Evolutionary conservation across 64 coral and sea anemone species (phyloP).

Genomic region (Orbicella faveolata): DNA sequence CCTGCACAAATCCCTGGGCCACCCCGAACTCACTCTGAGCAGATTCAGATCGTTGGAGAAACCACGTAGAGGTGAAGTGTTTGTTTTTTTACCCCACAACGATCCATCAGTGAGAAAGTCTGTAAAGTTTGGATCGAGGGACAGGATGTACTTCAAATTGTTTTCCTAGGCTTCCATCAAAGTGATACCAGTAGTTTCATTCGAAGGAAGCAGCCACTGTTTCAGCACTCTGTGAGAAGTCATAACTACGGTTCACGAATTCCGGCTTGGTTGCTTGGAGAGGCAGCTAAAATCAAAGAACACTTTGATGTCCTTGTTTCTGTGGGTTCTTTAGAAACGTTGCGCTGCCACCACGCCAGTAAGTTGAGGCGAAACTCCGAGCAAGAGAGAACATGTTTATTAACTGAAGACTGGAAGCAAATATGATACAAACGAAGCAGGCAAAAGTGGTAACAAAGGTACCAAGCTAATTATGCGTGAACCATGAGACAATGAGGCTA

Average conservation of each 20-base stretch:
- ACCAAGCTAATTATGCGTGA: too few species aligned
- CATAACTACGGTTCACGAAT: neutral
- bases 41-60: conserved; percentile 13
- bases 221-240: conserved; percentile 5
- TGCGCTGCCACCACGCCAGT: too few species aligned
- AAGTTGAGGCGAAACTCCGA: too few species aligned
- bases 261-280: neutral
- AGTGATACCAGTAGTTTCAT: neutral
- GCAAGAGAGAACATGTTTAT: too few species aligned
- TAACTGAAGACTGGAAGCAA: too few species aligned
- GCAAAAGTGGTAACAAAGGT: too few species aligned
- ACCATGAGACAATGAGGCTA: too few species aligned
- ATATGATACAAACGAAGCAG: too few species aligned
- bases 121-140: conserved; percentile 19
- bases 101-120: conserved; percentile 23
- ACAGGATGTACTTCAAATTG: conserved; percentile 1
- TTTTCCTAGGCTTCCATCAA: neutral
- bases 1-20: too few species aligned
- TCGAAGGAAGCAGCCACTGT: neutral
- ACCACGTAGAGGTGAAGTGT: conserved; percentile 7
- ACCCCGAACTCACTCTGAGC: too few species aligned
- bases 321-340: too few species aligned
- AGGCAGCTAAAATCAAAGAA: neutral
- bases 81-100: conserved; percentile 40
- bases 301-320: neutral